Evolutionary conservation across 2,888 invertebrate genomes (phyloP), one percentile per base, ranked within the genome.

Genomic region (Malthinus seriepunctatus): DNA sequence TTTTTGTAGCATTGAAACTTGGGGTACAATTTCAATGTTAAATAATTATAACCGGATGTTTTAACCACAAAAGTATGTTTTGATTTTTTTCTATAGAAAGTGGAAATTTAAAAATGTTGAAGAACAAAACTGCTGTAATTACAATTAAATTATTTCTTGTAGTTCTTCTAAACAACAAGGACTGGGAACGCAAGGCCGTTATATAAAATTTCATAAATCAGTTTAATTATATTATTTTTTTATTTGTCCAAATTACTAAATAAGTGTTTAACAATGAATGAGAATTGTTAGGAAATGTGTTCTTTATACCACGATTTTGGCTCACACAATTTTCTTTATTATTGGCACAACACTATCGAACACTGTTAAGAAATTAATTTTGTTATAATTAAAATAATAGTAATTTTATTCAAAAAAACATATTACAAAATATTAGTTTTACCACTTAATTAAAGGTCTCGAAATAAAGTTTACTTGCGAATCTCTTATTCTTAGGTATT

Each of bases 141-240:
- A 23, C 39, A n/a, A 42, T 23, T 2, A 42, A 42, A 42, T 42
- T 42, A 15, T 42, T 23, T 23, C 23, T 23, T 23, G 3, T 23
- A 23, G 14, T 42, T 23, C 39, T 42, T 42, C 39, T 23, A 42
- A 2, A 23, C 39, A 42, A 42, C 39, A 42, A 42, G 39, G 39
- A 42, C 39, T 42, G 10, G 39, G 39, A 42, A 42, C 39, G 39
- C 39, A 42, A 42, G 39, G 39, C 12, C 23, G 39, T 23, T 42
- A 14, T 42, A 42, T 42, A 15, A 42, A 42, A 42, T 23, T 42
- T 42, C 23, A 42, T 23, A 42, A 42, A 42, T 42, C 15, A 5
- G 39, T 42, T 42, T 42, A 42, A 42, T 42, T 15, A 42, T 42
- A 15, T 42, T 14, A 3, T 42, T 15, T 42, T 42, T 42, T 42